Conservation (phyloP, 1,140 invertebrate species). For the Sminthurinus signatus region DNA sequence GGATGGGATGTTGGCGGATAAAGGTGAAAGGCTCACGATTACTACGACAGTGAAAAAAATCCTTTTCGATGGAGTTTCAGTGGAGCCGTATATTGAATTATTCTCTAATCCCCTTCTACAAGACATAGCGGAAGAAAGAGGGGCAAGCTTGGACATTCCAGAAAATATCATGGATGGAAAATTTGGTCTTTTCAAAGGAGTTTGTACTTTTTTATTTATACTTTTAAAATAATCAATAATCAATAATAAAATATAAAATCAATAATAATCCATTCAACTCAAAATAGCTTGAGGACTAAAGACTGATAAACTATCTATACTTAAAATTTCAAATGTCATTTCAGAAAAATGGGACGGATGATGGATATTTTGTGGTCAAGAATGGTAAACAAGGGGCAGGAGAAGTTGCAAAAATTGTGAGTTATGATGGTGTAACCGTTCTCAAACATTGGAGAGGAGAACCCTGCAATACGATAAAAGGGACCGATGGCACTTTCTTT, state of each 20-base stretch:
- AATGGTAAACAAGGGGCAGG: neutral
- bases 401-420: neutral
- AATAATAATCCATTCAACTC: too few species aligned
- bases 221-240: too few species aligned
- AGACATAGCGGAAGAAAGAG: neutral
- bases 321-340: too few species aligned
- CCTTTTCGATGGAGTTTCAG: slow-evolving; percentile 24
- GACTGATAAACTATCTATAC: too few species aligned
- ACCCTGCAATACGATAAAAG: slow-evolving; percentile 1
- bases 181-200: too few species aligned
- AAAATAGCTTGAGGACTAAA: too few species aligned
- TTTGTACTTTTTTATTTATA: too few species aligned
- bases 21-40: slow-evolving; percentile 20
- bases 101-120: neutral
- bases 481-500: neutral
- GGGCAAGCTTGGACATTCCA: neutral
- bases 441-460: neutral
- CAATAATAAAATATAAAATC: too few species aligned
- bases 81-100: slow-evolving; percentile 24
- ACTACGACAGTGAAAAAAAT: slow-evolving; percentile 21
- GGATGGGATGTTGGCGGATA: neutral
- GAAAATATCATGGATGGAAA: neutral
- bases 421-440: neutral
- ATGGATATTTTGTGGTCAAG: neutral
- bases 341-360: neutral